Evolutionary conservation across 2,888 invertebrate species (phyloP).

Genomic region (Neoitamus cyanurus): DNA sequence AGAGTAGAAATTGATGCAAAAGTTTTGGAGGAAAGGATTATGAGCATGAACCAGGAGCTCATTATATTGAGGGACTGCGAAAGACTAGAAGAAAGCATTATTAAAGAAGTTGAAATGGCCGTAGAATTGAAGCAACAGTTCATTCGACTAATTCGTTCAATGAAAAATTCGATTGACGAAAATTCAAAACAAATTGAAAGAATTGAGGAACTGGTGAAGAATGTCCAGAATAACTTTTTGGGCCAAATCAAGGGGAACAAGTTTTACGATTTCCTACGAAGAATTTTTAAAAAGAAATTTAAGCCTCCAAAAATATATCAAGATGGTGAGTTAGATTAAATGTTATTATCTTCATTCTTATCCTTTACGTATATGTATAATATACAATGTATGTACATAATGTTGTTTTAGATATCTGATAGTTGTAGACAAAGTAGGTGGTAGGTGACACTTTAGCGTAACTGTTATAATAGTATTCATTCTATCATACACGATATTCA

Average conservation of each 20-base stretch:
- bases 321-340: slow-evolving; percentile 63
- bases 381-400: too few relatives aligned
- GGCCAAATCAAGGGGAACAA: slow-evolving; percentile 75
- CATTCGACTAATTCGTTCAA: slow-evolving; percentile 68
- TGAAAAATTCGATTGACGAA: slow-evolving; percentile 69
- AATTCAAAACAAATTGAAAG: slow-evolving; percentile 66
- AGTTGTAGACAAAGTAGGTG: too few relatives aligned
- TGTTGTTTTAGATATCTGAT: too few relatives aligned
- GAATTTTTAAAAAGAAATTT: slow-evolving; percentile 86
- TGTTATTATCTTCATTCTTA: not conserved
- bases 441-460: too few relatives aligned
- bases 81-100: slow-evolving; percentile 73
- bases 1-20: slow-evolving; percentile 71
- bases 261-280: slow-evolving; percentile 80
- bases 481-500: too few relatives aligned
- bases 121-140: slow-evolving; percentile 69
- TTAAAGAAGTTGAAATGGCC: slow-evolving; percentile 71
- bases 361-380: not conserved
- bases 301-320: slow-evolving; percentile 74
- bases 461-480: too few relatives aligned
- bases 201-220: slow-evolving; percentile 67
- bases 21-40: slow-evolving; percentile 73
- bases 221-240: slow-evolving; percentile 70
- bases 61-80: slow-evolving; percentile 80
- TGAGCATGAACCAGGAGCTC: slow-evolving; percentile 79